These are phyloP conservation scores for Thaumatotibia leucotreta DNA, from an alignment of 1,140 invertebrate species.

Conservation along the genomic window DNA sequence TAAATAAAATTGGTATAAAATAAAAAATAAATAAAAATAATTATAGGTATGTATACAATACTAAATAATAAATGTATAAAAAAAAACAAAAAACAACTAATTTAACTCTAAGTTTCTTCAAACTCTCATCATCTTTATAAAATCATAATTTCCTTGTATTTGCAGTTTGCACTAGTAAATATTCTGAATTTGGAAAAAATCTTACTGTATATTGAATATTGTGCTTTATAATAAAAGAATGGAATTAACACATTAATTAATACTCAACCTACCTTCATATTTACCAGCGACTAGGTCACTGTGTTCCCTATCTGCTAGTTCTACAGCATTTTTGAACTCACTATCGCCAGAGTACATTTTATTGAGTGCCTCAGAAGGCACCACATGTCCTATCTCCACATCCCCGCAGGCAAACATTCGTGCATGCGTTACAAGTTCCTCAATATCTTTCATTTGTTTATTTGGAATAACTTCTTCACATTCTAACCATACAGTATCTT, in stretches of 20 bases:
- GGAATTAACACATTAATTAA: no score
- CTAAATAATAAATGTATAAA: no score
- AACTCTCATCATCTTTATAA: no score
- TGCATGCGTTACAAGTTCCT: slow-evolving; percentile 46
- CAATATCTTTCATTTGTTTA: slow-evolving; percentile 46
- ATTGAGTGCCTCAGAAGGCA: slow-evolving; percentile 48
- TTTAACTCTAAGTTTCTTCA: no score
- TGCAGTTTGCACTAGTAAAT: no score
- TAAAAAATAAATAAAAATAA: no score
- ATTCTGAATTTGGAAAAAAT: no score
- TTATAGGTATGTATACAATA: no score
- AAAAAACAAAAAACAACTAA: no score
- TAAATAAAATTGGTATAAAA: slow-evolving; percentile 18
- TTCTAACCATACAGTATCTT: slow-evolving; percentile 52
- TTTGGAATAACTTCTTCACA: slow-evolving; percentile 50
- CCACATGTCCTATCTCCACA: slow-evolving; percentile 73
- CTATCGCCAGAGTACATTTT: slow-evolving; percentile 46
- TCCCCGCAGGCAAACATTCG: slow-evolving; percentile 66
- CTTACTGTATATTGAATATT: no score
- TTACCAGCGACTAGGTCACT: slow-evolving; percentile 84
- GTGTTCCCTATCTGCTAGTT: slow-evolving; percentile 80
- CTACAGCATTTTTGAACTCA: slow-evolving; percentile 54
- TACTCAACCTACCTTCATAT: slow-evolving; percentile 83
- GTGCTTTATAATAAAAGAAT: no score
- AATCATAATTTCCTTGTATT: no score